phyloP scores from a whole-genome alignment of 53 echinoderm and acorn worm species.

The Stichopus horrens region DNA sequence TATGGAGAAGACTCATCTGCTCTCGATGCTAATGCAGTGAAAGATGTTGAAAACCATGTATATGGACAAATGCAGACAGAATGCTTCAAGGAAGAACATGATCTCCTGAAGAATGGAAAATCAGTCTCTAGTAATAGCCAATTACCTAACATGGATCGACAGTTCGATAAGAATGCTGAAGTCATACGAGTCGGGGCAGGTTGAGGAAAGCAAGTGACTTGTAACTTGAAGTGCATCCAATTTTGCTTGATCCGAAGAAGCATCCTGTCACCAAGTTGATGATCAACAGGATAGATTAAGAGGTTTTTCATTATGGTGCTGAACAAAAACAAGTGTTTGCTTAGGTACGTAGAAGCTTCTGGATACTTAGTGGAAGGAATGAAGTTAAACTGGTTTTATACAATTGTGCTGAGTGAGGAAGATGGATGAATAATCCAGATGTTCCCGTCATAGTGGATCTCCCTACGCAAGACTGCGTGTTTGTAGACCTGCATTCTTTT shows the following conservation, averaged over 20 bases:
- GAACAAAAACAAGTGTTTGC: conserved; percentile 43
- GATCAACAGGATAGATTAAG: conserved; percentile 13
- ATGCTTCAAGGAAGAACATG: conserved; percentile 23
- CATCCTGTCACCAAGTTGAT: conserved; percentile 32
- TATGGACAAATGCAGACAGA: conserved; percentile 25
- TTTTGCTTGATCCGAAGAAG: conserved; percentile 29
- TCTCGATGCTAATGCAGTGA: conserved; percentile 25
- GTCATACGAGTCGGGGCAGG: conserved; percentile 50
- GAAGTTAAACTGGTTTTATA: conserved; percentile 24
- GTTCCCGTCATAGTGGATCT: conserved; percentile 57
- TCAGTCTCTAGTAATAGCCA: conserved; percentile 9
- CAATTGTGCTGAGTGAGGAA: conserved; percentile 39
- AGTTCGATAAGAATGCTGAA: conserved; percentile 30
- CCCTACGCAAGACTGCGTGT: conserved; percentile 53
- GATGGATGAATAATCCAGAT: conserved; percentile 47
- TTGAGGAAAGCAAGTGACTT: conserved; percentile 21
- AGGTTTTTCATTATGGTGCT: conserved; percentile 36
- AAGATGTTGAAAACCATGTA: conserved; percentile 25
- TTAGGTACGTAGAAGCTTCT: conserved; percentile 19
- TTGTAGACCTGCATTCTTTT: conserved; percentile 58
- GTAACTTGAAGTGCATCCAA: conserved; percentile 34
- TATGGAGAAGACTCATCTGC: conserved; percentile 20
- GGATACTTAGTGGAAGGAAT: conserved; percentile 43
- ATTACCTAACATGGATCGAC: conserved; percentile 22
- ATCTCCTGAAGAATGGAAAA: conserved; percentile 25